Evolutionary conservation across 2,797 vertebrate genomes (phyloP).

Genomic region (Morelia viridis): DNA sequence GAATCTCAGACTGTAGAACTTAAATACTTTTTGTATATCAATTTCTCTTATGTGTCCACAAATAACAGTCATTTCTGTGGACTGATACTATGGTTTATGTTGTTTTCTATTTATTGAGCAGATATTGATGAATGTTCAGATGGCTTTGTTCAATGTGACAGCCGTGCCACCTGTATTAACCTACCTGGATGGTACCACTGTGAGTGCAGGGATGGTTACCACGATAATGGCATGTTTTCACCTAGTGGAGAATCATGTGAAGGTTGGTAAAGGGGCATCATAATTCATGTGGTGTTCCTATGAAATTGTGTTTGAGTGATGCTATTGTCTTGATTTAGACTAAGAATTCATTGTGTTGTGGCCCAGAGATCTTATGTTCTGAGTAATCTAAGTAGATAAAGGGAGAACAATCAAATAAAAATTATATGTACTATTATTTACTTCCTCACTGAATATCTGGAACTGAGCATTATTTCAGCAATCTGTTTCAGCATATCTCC

Average conservation of each 20-base stretch:
- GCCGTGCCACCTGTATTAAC: conserved; percentile 95
- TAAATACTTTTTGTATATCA: conserved; percentile 18
- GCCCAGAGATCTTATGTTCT: neutral
- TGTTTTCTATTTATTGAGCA: conserved; percentile 67
- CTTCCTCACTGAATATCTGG: conserved; percentile 21
- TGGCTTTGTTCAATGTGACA: conserved; percentile 97
- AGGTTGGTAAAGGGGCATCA: conserved; percentile 79
- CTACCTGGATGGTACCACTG: conserved; percentile 99
- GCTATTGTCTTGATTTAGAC: neutral
- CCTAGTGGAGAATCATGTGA: conserved; percentile 93
- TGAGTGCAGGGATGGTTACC: conserved; percentile 97
- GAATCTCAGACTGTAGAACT: conserved; percentile 16
- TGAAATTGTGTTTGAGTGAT: neutral
- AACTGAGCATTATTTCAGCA: conserved; percentile 24
- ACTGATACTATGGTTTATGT: conserved; percentile 17
- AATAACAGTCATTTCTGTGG: conserved; percentile 18
- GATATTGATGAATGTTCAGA: conserved; percentile 97
- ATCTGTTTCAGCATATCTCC: neutral
- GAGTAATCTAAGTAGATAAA: conserved; percentile 23
- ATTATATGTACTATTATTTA: neutral
- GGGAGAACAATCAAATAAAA: neutral
- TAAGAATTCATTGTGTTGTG: neutral
- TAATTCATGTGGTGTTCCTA: conserved; percentile 3
- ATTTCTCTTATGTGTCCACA: conserved; percentile 25
- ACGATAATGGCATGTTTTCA: conserved; percentile 97